Base-by-base conservation (phyloP, 2,797 vertebrate species). In the Brachyalestes nurse region DNA sequence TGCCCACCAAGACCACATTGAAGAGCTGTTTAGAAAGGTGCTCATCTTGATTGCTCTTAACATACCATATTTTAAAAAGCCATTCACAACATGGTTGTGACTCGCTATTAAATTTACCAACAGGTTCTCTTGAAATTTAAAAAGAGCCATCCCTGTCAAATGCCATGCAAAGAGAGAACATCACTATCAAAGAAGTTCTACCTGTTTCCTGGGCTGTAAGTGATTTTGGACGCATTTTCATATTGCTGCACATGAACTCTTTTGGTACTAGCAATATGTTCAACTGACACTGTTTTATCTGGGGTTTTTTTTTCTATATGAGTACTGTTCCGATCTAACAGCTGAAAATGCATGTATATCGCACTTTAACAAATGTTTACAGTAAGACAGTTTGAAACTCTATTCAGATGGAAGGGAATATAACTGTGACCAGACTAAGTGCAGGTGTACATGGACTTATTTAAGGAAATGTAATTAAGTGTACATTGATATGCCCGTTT, bases 131-230 rank as follows among this genome's bases (percentile, higher is more conserved):
- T 42, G 7, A 71, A 25, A 53, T 80, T 77, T 42, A 67, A 73
- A 58, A 6, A 45, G 19, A n/a, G 14, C 0, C 53, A 79, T 76
- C 42, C 17, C 1, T 17, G 53, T 21, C 84, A 87, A 80, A 84
- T 87, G 84, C 84, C 84, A 55, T 75, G 76, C 78, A 67, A 78
- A 61, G 86, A 87, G 16, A 80, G 86, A 80, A 85, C 82, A 49
- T 82, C 84, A 1, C 81, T 85, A n/a, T 75, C 64, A 42, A 87
- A 82, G 21, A 85, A 34, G 23, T 79, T 87, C 53, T 87, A 85
- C 78, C 78, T 87, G 58, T 87, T 87, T 58, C 86, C 86, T 73
- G 86, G 86, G 6, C 78, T 84, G 57, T 85, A 71, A 82, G 12
- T n/a, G 28, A 25, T 8, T 62, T 58, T 49, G 17, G 9, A 25